Evolutionary conservation across 2,113 vertebrate genomes (phyloP), one percentile per base, ranked within the genome.

Genomic region (Protomyctophum bolini): DNA sequence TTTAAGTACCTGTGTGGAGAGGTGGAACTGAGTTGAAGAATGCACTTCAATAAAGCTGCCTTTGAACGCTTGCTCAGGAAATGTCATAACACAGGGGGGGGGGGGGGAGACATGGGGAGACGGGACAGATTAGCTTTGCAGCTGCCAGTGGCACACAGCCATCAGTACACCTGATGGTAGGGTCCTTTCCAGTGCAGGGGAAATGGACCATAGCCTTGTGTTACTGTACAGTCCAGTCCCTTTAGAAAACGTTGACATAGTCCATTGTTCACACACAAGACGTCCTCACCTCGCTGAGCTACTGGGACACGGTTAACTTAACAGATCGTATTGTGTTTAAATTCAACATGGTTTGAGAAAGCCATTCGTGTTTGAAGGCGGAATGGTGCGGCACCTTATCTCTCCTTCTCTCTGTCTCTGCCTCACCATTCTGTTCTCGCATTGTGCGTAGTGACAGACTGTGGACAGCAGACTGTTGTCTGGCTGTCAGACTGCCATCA

Each of bases 21-120:
- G 86, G 77, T 86, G 72, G 84, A 87, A 84, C 81, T 72, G 82
- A 81, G 75, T 63, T 83, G 73, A 83, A 83, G 86, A 90, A 92
- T 91, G 86, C 68, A 66, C 72, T 76, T 78, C 83, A 90, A 88
- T 90, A 92, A 91, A 89, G 84, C 81, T 81, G 73, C 84, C 82
- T 88, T 86, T 89, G 79, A 89, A 81, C 75, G 78, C 68, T 82
- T 78, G 68, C 79, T 81, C 46, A 64, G 78, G 81, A 89, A 87
- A 90, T 83, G 81, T 86, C 85, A 88, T 85, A 86, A 85, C 82
- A 50, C 46, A 80, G 78, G 58, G 45, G 55, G 56, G n/a, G 50
- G 67, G 67, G 60, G 63, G 79, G 63, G 63, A 73, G 68, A 76
- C 60, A 48, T 65, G 61, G 72, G 79, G 68, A 74, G 86, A 79